Evolutionary conservation across 1,140 invertebrate genomes (phyloP), one percentile per base, ranked within the genome.

Genomic region (Apocrypta bakeri): DNA sequence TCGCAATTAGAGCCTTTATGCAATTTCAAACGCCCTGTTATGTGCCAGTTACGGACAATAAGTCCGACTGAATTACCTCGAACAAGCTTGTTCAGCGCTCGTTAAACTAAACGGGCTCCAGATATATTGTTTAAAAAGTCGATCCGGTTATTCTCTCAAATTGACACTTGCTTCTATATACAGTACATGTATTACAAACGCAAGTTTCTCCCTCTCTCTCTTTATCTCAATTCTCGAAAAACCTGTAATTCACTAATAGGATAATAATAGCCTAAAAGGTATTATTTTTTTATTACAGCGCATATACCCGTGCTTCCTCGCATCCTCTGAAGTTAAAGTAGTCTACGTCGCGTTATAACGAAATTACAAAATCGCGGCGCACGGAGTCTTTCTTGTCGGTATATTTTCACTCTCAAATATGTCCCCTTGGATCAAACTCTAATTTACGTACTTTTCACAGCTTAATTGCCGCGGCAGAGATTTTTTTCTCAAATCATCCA

Each of bases 41-140:
- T 87, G 80, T 79, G 81, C 85, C 84, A 85, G 87, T 89, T 89
- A 89, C 37, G 82, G 78, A 85, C 87, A 87, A 87, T 86, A 85
- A 88, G 82, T 69, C 84, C 40, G 42, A 83, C 83, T 78, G 82
- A 87, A 87, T 87, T 86, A 87, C 68, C 84, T 69, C 84, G 82
- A 84, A 86, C 87, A 56, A 84, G 64, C 79, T 83, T 69, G 84
- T 88, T 88, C 80, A 84, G 73, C 21, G n/a, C 84, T 88, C 85
- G 83, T 89, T 88, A 85, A 86, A 81, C 14, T 79, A 29, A 76
- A 61, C 21, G 42, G 24, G 27, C 24, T 74, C 25, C n/a, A 56
- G 24, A 64, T 63, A 56, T 27, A 76, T 76, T 76, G 74, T 76
- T 76, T 76, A 64, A 76, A 76, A 64, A 24, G 24, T 14, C 40